phyloP scores from a whole-genome alignment of 2,113 vertebrate genomes.

The Callocephalon fimbriatum region DNA sequence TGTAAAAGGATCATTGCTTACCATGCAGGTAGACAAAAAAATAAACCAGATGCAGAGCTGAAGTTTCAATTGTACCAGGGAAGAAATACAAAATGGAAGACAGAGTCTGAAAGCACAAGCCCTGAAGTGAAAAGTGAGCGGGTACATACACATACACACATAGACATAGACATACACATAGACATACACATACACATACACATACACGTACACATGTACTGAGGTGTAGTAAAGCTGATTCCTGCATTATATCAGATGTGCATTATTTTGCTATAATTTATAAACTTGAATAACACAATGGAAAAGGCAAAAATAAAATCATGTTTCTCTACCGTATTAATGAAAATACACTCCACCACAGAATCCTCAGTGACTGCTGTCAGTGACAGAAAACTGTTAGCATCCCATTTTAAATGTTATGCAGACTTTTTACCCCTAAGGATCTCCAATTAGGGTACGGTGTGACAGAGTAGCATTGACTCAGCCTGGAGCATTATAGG shows the following conservation, averaged over 20 bases:
- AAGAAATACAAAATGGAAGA: background rate
- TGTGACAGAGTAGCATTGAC: background rate
- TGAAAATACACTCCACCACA: background rate
- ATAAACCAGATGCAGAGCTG: background rate
- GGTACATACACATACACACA: background rate
- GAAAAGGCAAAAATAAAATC: background rate
- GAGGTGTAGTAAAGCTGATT: background rate
- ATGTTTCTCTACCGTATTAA: background rate
- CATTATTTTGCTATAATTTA: background rate
- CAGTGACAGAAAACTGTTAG: background rate
- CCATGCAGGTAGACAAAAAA: background rate
- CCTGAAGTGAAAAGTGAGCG: background rate
- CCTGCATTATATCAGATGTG: background rate
- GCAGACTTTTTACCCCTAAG: background rate
- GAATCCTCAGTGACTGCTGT: background rate
- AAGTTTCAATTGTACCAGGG: background rate
- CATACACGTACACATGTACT: background rate
- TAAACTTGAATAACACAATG: background rate
- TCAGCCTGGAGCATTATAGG: background rate
- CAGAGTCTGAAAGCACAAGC: background rate
- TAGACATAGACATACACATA: background rate
- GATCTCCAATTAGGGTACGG: background rate
- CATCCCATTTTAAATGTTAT: background rate
- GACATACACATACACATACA: background rate
- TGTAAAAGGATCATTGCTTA: background rate